phyloP scores from a whole-genome alignment of 2,888 invertebrate genomes.

The Eupithecia dodoneata region DNA sequence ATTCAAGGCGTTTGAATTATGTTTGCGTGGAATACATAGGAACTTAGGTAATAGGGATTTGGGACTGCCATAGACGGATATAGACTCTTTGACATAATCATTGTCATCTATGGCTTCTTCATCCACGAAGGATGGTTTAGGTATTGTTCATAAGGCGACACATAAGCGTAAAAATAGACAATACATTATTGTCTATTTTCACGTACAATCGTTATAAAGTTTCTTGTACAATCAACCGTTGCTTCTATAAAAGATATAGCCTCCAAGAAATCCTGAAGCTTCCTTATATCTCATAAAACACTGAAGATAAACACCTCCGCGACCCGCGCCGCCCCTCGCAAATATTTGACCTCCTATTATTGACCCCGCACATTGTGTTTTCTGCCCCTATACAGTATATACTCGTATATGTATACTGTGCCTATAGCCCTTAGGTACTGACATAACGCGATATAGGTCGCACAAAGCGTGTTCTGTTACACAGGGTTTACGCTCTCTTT shows the following conservation, averaged over 20 bases:
- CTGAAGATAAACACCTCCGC: slow-evolving; percentile 63
- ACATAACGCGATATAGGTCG: slow-evolving; percentile 33
- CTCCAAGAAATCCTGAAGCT: not conserved
- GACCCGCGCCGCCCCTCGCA: slow-evolving; percentile 59
- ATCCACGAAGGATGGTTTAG: not conserved
- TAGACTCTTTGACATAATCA: not conserved
- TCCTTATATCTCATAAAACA: slow-evolving; percentile 26
- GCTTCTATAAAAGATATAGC: not conserved
- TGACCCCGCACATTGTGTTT: slow-evolving; percentile 71
- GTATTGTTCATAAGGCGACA: no score
- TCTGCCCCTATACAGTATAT: slow-evolving; percentile 43
- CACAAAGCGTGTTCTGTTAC: slow-evolving; percentile 2
- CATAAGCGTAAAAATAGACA: no score
- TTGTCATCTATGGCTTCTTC: not conserved
- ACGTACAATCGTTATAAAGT: not conserved
- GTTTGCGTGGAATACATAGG: not conserved
- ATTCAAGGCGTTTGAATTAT: slow-evolving; percentile 23
- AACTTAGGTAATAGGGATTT: not conserved
- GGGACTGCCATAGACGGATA: not conserved
- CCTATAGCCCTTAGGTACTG: slow-evolving; percentile 22
- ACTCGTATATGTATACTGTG: no score
- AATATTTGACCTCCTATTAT: slow-evolving; percentile 78
- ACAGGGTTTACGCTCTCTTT: not conserved
- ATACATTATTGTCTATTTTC: no score
- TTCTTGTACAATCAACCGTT: not conserved